A percentile compares a stretch with the other conserved stretches of the same genome.
Evolutionary conservation across 92 coral and sea anemone genomes (phyloP).

Genomic region (Meandrina meandrites): DNA sequence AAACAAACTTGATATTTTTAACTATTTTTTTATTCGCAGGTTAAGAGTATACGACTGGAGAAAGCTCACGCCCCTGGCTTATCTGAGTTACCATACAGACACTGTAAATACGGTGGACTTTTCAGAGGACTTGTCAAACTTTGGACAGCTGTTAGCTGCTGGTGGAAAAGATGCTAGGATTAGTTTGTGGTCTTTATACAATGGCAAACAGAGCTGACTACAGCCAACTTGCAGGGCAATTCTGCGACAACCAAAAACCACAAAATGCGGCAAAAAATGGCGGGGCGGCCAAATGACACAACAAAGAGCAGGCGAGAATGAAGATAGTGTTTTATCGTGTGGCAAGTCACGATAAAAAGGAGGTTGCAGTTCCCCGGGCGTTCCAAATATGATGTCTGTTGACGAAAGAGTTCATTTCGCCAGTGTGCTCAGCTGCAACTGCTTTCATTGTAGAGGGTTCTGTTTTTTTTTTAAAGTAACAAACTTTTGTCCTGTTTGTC

Average conservation of each 20-base stretch:
- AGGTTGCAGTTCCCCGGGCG: too few species aligned
- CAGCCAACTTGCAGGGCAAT: not conserved
- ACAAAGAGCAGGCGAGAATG: not conserved
- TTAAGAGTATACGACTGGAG: conserved; percentile 90
- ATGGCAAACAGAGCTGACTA: conserved; percentile 20
- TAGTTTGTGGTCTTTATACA: conserved; percentile 95
- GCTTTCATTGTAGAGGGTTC: too few species aligned
- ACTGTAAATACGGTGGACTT: conserved; percentile 82
- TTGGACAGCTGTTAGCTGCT: conserved; percentile 82
- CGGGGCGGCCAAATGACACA: not conserved
- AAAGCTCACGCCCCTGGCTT: conserved; percentile 79
- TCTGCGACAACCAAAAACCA: not conserved
- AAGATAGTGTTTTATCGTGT: not conserved
- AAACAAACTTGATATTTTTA: not conserved
- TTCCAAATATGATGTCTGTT: too few species aligned
- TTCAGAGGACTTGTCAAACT: conserved; percentile 57
- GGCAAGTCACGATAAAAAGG: not conserved
- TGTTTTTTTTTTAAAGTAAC: too few species aligned
- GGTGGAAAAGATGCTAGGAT: conserved; percentile 93
- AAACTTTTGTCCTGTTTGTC: too few species aligned
- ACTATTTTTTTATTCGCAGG: conserved; percentile 42
- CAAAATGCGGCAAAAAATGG: not conserved
- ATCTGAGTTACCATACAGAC: conserved; percentile 79
- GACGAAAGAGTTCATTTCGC: too few species aligned
- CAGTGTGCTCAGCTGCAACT: too few species aligned